These are phyloP conservation scores for Stomatorhinus ivindoensis DNA, from an alignment of 2,113 vertebrate species.

Conservation along the genomic window DNA sequence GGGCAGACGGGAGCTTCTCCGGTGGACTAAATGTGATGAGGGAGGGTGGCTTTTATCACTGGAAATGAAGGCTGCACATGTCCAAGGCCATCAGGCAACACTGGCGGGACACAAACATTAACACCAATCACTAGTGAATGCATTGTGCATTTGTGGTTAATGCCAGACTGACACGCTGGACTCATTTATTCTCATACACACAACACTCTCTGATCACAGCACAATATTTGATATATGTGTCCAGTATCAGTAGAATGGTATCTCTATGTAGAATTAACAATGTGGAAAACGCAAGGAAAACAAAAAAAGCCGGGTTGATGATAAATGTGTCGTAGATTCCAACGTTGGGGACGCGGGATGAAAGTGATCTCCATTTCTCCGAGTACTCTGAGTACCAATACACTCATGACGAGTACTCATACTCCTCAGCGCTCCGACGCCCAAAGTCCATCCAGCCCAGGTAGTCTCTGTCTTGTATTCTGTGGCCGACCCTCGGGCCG, in stretches of 20 bases:
- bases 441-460: slow-evolving; percentile 98
- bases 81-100: background rate
- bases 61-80: background rate
- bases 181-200: slow-evolving; percentile 28
- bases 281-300: slow-evolving; percentile 28
- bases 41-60: background rate
- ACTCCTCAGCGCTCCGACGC: slow-evolving; percentile 84
- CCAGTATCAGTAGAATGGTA: background rate
- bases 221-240: background rate
- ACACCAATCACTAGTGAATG: background rate
- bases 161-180: background rate
- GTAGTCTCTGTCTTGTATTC: slow-evolving; percentile 94
- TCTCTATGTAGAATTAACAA: background rate
- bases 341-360: slow-evolving; percentile 45
- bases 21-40: background rate
- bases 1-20: background rate
- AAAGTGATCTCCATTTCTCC: slow-evolving; percentile 41
- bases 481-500: slow-evolving; percentile 67
- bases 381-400: slow-evolving; percentile 34
- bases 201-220: slow-evolving; percentile 23
- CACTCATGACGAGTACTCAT: slow-evolving; percentile 76
- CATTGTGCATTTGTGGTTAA: background rate
- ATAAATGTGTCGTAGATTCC: slow-evolving; percentile 48
- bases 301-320: slow-evolving; percentile 46
- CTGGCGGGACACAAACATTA: background rate